These are phyloP conservation scores for Odontocolon sp. DNA, from an alignment of 2,888 invertebrate genomes.

Conservation along the genomic window DNA sequence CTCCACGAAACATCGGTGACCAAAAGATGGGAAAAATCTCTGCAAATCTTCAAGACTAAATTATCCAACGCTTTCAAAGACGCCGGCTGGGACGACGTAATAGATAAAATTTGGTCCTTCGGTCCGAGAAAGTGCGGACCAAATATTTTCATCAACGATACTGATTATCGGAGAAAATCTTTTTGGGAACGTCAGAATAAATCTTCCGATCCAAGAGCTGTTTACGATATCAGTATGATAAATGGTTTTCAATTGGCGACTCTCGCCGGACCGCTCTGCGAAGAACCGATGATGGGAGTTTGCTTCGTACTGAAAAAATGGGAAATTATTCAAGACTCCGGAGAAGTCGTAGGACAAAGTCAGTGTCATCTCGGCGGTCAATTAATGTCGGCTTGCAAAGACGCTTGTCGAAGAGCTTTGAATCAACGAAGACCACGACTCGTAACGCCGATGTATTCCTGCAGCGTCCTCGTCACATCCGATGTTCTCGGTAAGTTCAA, in stretches of 20 bases:
- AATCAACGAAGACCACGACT: conserved; percentile 94
- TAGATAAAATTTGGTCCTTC: conserved; percentile 93
- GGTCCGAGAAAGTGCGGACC: conserved; percentile 95
- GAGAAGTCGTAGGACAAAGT: conserved; percentile 71
- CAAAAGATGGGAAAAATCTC: conserved; percentile 72
- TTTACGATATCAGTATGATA: conserved; percentile 88
- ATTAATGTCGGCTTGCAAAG: conserved; percentile 94
- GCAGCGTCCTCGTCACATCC: conserved; percentile 91
- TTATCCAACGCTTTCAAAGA: conserved; percentile 84
- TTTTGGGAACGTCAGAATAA: conserved; percentile 80
- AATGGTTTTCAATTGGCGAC: conserved; percentile 94
- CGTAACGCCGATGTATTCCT: conserved; percentile 97
- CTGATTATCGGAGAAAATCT: conserved; percentile 85
- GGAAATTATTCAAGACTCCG: conserved; percentile 78
- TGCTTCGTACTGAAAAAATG: conserved; percentile 95
- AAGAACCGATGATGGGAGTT: conserved; percentile 98
- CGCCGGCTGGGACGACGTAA: conserved; percentile 82
- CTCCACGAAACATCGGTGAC: conserved; percentile 65
- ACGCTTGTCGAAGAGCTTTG: conserved; percentile 93
- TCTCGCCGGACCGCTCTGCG: conserved; percentile 95
- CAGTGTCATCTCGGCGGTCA: conserved; percentile 87
- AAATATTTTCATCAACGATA: conserved; percentile 93
- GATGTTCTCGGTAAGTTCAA: conserved; percentile 92
- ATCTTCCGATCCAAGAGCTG: conserved; percentile 71
- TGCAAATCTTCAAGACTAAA: conserved; percentile 82